phyloP scores from a whole-genome alignment of 2,113 vertebrate genomes.

The Chaetodon auriga region DNA sequence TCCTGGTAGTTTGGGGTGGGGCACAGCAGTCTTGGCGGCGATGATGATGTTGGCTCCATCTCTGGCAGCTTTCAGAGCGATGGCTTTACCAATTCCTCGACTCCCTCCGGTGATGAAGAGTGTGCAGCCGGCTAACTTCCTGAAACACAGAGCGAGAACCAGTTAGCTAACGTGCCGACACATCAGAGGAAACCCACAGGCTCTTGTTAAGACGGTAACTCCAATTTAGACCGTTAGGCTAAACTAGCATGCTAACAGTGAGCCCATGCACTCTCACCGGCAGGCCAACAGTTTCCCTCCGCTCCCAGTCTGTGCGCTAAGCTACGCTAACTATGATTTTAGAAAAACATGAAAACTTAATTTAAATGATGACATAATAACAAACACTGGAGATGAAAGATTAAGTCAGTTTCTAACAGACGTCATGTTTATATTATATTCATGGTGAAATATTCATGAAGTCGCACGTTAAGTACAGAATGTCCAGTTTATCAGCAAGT shows the following conservation, averaged over 20 bases:
- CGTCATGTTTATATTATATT: too few relatives aligned
- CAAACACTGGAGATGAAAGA: too few relatives aligned
- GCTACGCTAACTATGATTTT: background rate
- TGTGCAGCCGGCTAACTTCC: slow-evolving; percentile 93
- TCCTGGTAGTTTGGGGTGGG: slow-evolving; percentile 92
- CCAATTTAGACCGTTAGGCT: too few relatives aligned
- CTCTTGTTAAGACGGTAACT: background rate
- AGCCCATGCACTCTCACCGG: too few relatives aligned
- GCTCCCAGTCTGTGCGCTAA: background rate
- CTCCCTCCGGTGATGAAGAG: slow-evolving; percentile 97
- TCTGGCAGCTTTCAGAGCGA: slow-evolving; percentile 95
- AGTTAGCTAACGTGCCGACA: background rate
- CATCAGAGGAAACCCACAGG: background rate
- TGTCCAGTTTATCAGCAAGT: too few relatives aligned
- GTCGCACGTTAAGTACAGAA: too few relatives aligned
- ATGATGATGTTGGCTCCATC: slow-evolving; percentile 96
- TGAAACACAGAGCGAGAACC: slow-evolving; percentile 52
- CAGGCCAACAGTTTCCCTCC: background rate
- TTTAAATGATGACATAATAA: too few relatives aligned
- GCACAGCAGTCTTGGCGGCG: slow-evolving; percentile 92
- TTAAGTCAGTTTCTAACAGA: too few relatives aligned
- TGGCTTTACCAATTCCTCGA: slow-evolving; percentile 96
- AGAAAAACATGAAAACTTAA: too few relatives aligned
- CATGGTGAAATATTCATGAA: too few relatives aligned
- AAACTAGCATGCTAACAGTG: too few relatives aligned